phyloP scores from a whole-genome alignment of 2,113 vertebrate species.

The Turnix velox region DNA sequence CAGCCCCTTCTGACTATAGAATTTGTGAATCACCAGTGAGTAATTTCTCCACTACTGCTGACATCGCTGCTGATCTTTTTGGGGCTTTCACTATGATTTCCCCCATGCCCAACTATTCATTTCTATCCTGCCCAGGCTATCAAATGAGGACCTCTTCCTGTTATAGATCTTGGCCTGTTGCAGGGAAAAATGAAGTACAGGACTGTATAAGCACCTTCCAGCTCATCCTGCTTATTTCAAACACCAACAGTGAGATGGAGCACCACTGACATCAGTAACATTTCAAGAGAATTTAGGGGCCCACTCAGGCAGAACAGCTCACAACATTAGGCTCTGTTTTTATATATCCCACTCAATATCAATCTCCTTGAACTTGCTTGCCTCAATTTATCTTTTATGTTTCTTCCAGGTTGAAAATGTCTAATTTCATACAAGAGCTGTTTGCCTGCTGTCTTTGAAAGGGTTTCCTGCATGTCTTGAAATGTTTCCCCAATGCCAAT shows the following conservation, averaged over 20 bases:
- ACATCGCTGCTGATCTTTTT: conserved; percentile 15
- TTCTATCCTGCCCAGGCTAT: background rate
- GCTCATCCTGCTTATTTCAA: background rate
- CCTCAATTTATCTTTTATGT: background rate
- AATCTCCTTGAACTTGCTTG: background rate
- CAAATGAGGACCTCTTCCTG: background rate
- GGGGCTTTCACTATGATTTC: conserved; percentile 39
- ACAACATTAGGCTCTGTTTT: background rate
- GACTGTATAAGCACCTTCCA: background rate
- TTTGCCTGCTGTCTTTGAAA: background rate
- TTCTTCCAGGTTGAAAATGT: background rate
- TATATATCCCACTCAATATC: background rate
- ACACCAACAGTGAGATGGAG: background rate
- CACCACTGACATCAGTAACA: background rate
- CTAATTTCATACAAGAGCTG: background rate
- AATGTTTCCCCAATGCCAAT: background rate
- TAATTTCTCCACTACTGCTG: conserved; percentile 40
- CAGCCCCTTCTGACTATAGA: background rate
- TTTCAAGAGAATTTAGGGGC: background rate
- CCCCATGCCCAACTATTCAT: conserved; percentile 1
- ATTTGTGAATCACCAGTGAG: conserved; percentile 45
- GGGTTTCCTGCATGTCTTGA: background rate
- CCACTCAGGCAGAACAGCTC: background rate
- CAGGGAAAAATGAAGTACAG: background rate
- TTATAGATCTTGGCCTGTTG: background rate